Percentiles rank a stretch among this genome's conserved stretches.
Conservation (phyloP, 2,888 invertebrate genomes). For the Neria commutata region DNA sequence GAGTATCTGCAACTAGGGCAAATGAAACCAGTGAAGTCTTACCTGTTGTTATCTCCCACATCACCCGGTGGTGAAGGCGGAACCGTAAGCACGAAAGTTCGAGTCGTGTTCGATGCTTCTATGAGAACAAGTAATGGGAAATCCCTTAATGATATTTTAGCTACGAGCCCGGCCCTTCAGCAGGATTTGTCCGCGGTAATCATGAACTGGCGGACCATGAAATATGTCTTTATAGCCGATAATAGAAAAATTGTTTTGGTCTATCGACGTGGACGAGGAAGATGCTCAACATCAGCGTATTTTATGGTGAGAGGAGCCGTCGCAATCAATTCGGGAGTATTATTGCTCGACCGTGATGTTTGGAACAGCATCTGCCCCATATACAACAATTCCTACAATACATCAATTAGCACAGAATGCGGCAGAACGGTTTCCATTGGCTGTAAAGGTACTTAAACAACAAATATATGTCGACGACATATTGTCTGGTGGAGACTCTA, state of each 20-base stretch:
- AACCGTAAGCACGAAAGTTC: conserved; percentile 17
- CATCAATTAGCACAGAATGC: not conserved
- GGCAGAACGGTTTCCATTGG: not conserved
- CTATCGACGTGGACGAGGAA: conserved; percentile 13
- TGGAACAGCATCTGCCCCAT: conserved; percentile 13
- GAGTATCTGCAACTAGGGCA: conserved; percentile 10
- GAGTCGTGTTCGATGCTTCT: conserved; percentile 29
- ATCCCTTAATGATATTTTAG: conserved; percentile 26
- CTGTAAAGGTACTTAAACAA: not conserved
- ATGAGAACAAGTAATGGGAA: conserved; percentile 43
- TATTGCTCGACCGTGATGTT: conserved; percentile 12
- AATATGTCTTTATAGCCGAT: no score
- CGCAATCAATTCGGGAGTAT: not conserved
- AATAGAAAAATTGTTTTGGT: conserved; percentile 28
- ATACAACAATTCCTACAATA: conserved; percentile 6
- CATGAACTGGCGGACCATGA: conserved; percentile 21
- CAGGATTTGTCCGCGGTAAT: conserved; percentile 22
- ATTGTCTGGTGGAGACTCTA: conserved; percentile 1
- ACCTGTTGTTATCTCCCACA: conserved; percentile 18
- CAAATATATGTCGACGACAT: conserved; percentile 7
- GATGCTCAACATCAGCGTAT: conserved; percentile 22
- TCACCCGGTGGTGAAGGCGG: conserved; percentile 10
- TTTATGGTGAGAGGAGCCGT: conserved; percentile 6
- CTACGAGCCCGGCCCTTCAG: conserved; percentile 25
- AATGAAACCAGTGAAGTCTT: conserved; percentile 6